Base-by-base conservation (phyloP, 2,797 vertebrate genomes). In the Siniperca undulata region DNA sequence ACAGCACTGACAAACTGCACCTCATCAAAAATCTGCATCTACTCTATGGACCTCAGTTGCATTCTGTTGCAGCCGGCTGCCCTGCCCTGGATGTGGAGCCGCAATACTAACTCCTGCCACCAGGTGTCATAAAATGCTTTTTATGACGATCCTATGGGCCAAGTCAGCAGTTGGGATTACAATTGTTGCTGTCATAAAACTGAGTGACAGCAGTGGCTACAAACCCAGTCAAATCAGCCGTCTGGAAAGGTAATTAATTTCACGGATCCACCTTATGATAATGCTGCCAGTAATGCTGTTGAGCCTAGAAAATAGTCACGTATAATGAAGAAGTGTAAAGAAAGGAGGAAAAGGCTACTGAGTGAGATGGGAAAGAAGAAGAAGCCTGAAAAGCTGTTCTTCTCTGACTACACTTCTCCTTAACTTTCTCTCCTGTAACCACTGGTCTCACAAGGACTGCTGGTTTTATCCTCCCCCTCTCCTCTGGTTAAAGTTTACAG, bases 81-180 rank as follows among this genome's bases (percentile, higher is more conserved):
- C 36, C 2, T 27, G 16, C 2, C 1, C 58, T 69, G 16, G 1
- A 27, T n/a, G 10, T 30, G 20, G 3, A 22, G 46, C 19, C 59
- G 56, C 46, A 87, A 53, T 82, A 79, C 52, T 9, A 2, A 0
- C 3, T 55, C 1, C 10, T 30, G 22, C 80, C 93, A 82, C 58
- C 59, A 85, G 88, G 81, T 55, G 90, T 77, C 91, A 80, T 55
- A 86, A 84, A 82, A 73, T 4, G 22, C 53, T 78, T 13, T 78
- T 13, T n/a, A 8, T 27, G 6, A 72, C 55, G 56, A 20, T 30
- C 6, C 9, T 3, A 7, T 5, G 7, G 22, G 40, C 14, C 19
- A 14, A 16, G 19, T 64, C 34, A 20, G 42, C 24, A 52, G 50
- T 58, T 40, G 22, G 56, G 19, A 44, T 50, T 58, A 16, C 1